Evolutionary conservation across 1,140 invertebrate genomes (phyloP), one percentile per base, ranked within the genome.

Genomic region (Colletes latitarsis): DNA sequence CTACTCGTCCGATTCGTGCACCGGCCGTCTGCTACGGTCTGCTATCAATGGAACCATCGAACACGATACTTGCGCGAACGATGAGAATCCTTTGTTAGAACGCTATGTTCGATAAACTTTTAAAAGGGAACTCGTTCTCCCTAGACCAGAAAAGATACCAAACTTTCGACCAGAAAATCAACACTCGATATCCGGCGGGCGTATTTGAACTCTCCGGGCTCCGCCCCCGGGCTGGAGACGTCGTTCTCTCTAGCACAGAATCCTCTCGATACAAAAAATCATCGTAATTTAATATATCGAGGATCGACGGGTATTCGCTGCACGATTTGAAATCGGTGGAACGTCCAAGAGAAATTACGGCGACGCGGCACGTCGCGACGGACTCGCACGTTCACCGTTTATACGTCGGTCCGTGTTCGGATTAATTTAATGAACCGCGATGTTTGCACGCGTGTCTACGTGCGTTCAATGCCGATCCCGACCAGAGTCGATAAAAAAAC

Each of bases 381-480:
- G 57, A 84, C 82, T 82, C 82, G 63, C 66, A 77, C 76, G 81
- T 77, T 52, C 79, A 75, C 74, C 81, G 73, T 88, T 84, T 82
- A 89, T 87, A 84, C 87, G 85, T 83, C 77, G 72, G 66, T 82
- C 77, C 81, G 84, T 86, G 84, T 86, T 30, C 78, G 82, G 82
- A 88, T 90, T 88, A 91, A 91, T 91, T 90, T 91, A 91, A 90
- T 90, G 88, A 90, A 91, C 86, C 88, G 67, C 86, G 76, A 89
- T 86, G 85, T 87, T 89, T 88, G 85, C 87, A 86, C 81, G 85
- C 85, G 71, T 79, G 66, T 60, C 85, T 86, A 86, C 85, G 85
- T 87, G 85, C 85, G 64, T 69, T 84, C 77, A 84, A 81, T 87
- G 72, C 62, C 77, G 84, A 87, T 86, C 68, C 52, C 69, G 43